Percentiles rank a stretch among this genome's conserved stretches.
phyloP scores from a whole-genome alignment of 2,888 invertebrate species.

The Dione juno region DNA sequence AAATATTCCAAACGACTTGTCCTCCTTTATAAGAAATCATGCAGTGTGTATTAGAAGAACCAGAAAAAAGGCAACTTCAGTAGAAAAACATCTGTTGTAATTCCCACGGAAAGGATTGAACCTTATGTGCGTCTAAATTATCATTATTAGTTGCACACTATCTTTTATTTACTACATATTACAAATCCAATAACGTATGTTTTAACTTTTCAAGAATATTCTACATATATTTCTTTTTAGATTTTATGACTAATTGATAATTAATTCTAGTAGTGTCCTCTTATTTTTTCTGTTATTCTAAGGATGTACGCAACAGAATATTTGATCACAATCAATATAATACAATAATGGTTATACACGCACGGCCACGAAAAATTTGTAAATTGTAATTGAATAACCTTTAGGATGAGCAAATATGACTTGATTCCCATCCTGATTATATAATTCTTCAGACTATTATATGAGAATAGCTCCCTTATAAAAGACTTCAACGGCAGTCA shows the following conservation, averaged over 20 bases:
- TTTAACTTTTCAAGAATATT: too few relatives aligned
- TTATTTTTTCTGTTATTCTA: neutral
- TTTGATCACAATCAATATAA: too few relatives aligned
- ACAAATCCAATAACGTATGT: too few relatives aligned
- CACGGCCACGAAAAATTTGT: too few relatives aligned
- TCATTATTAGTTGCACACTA: constrained; percentile 2
- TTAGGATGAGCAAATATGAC: neutral
- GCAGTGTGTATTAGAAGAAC: constrained; percentile 55
- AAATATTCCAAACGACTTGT: constrained; percentile 5
- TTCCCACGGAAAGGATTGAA: constrained; percentile 81
- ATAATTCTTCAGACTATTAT: neutral
- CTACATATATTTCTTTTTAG: too few relatives aligned
- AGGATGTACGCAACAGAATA: neutral
- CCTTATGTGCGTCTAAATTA: constrained; percentile 38
- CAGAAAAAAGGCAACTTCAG: constrained; percentile 69
- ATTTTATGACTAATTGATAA: too few relatives aligned
- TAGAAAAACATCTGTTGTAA: constrained; percentile 71
- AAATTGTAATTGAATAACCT: too few relatives aligned
- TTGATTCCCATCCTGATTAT: neutral
- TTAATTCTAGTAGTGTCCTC: too few relatives aligned
- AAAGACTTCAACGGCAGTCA: constrained; percentile 60
- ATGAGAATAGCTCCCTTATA: constrained; percentile 36
- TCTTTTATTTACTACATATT: neutral
- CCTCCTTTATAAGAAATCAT: constrained; percentile 39
- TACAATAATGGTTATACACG: too few relatives aligned